Base-by-base conservation (phyloP, 2,797 vertebrate species). In the Rhadinocentrus ornatus region DNA sequence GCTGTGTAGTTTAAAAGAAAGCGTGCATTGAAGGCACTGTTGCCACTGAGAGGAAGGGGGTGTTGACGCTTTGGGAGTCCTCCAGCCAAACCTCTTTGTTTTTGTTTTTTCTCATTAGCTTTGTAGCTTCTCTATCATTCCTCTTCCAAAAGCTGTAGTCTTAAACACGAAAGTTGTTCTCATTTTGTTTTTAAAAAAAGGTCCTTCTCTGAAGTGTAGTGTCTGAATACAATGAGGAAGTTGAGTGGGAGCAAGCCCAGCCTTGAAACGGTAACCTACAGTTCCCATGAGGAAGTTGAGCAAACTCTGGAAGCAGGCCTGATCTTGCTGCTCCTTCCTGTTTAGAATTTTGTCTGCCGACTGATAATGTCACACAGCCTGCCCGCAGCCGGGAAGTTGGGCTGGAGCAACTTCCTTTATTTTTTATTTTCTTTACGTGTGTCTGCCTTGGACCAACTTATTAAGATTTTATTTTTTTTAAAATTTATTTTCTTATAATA, bases 261-360 rank as follows among this genome's bases (percentile, higher is more conserved):
- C 69, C 13, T 64, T 83, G 26, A 6, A 86, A 82, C 84, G 77
- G 71, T 84, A 76, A 83, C 71, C 66, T 75, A 79, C 74, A 80
- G 80, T 84, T 79, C 81, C 59, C 27, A 39, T 20, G 69, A 88
- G 91, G 89, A 91, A 89, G 84, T 85, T 81, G 26, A 77, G 74
- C 52, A 18, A 82, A 61, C 58, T 52, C 77, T 84, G 78, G 85
- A 88, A 77, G 50, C 62, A 66, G 73, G 78, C 73, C 79, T 78
- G 39, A 73, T 87, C 69, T 77, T 20, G 58, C 48, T 71, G 72
- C 60, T 66, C 66, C 66, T 90, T 91, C 89, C 89, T 91, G 80
- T 91, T 88, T 75, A 72, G 22, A 71, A 73, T 41, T 52, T 59
- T 34, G 78, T 84, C 81, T 89, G 75, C 85, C 81, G 83, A 88